phyloP scores from a whole-genome alignment of 2,888 invertebrate genomes.

The Diachrysia chrysitis region DNA sequence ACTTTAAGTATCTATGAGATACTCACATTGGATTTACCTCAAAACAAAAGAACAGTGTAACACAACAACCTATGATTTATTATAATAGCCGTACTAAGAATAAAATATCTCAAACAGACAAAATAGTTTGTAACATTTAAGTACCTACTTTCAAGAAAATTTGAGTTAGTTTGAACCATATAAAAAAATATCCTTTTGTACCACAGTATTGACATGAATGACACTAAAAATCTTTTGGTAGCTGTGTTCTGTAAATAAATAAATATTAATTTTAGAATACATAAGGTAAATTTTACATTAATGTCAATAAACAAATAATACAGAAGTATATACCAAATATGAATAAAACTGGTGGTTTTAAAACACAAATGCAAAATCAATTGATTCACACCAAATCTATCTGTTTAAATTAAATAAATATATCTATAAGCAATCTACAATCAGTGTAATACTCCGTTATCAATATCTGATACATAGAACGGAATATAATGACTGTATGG shows the following conservation, averaged over 20 bases:
- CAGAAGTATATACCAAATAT: neutral
- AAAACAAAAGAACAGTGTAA: neutral
- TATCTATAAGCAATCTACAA: neutral
- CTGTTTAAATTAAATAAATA: neutral
- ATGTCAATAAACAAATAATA: neutral
- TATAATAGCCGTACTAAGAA: neutral
- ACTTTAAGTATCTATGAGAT: neutral
- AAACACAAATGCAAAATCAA: no score
- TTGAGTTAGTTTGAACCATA: no score
- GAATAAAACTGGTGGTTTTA: neutral
- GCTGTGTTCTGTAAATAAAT: no score
- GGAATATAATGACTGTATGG: neutral
- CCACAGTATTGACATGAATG: no score
- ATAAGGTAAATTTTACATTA: neutral
- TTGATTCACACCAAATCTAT: no score
- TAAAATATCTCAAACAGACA: neutral
- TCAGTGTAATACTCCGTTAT: constrained; percentile 1
- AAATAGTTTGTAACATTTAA: neutral
- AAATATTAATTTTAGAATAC: neutral
- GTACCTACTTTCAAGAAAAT: neutral
- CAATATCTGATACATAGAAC: neutral
- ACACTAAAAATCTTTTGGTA: no score
- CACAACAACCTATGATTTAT: no score
- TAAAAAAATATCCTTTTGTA: no score
- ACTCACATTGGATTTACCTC: neutral